phyloP scores from a whole-genome alignment of 2,888 invertebrate genomes.

The Litoditis marina region DNA sequence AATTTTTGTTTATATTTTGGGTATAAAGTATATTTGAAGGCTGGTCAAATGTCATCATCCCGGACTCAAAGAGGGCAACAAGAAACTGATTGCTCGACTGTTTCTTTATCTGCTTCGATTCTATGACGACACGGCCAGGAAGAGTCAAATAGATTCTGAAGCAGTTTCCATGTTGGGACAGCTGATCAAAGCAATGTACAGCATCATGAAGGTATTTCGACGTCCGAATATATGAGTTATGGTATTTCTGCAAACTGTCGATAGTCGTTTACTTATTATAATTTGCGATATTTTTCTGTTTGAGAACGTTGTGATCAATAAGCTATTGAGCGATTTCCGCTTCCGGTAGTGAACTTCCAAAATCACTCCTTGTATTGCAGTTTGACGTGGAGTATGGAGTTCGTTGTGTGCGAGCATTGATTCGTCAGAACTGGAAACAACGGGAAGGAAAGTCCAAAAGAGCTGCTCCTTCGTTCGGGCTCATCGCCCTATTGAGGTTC shows the following conservation, averaged over 20 bases:
- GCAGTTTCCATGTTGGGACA: background rate
- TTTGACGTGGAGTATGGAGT: slow-evolving; percentile 44
- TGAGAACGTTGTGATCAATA: slow-evolving; percentile 4
- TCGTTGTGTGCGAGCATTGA: slow-evolving; percentile 44
- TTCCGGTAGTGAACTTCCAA: background rate
- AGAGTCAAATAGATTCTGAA: slow-evolving; percentile 10
- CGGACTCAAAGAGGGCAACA: slow-evolving; percentile 76
- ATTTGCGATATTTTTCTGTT: no score
- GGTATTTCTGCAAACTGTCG: background rate
- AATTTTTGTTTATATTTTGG: background rate
- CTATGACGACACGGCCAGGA: slow-evolving; percentile 35
- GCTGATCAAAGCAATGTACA: slow-evolving; percentile 10
- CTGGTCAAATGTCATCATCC: slow-evolving; percentile 85
- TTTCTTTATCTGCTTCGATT: slow-evolving; percentile 68
- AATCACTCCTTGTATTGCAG: slow-evolving; percentile 19
- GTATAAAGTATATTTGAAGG: slow-evolving; percentile 66
- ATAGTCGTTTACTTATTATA: slow-evolving; percentile 2
- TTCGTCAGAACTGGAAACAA: slow-evolving; percentile 36
- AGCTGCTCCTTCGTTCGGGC: slow-evolving; percentile 23
- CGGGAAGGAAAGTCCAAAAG: slow-evolving; percentile 18
- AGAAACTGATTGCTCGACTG: slow-evolving; percentile 72
- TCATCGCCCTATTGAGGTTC: slow-evolving; percentile 63
- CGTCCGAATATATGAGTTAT: background rate
- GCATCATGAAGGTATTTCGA: slow-evolving; percentile 37
- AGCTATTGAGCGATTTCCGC: background rate